Evolutionary conservation across 1,140 invertebrate genomes (phyloP).

Genomic region (Scaptomyza pallida): DNA sequence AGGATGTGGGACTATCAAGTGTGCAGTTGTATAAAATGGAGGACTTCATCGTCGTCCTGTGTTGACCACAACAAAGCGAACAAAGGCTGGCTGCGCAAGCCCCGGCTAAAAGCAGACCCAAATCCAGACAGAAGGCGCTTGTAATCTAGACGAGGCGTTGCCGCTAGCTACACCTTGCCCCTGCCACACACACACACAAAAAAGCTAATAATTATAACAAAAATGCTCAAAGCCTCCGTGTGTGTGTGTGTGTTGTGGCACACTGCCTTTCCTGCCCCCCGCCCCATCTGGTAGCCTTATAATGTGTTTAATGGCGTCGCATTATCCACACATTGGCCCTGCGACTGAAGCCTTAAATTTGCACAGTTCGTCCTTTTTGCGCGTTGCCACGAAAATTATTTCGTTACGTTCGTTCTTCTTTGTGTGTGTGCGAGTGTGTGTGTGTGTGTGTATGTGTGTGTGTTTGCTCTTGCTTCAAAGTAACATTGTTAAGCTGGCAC

Average conservation of each 20-base stretch:
- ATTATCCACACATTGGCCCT: slow-evolving; percentile 60
- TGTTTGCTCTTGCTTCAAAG: slow-evolving; percentile 52
- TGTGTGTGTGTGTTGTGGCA: neutral
- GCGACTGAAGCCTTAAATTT: slow-evolving; percentile 60
- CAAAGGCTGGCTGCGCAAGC: too few relatives aligned
- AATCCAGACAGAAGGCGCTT: neutral
- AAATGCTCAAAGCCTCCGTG: neutral
- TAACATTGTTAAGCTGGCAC: slow-evolving; percentile 46
- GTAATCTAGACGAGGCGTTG: slow-evolving; percentile 44
- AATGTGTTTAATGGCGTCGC: slow-evolving; percentile 69
- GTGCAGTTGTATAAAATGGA: slow-evolving; percentile 1
- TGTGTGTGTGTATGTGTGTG: slow-evolving; percentile 7
- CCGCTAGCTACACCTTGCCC: slow-evolving; percentile 28
- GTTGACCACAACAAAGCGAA: slow-evolving; percentile 57
- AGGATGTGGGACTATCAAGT: neutral
- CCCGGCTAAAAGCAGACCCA: slow-evolving; percentile 8
- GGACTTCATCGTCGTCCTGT: slow-evolving; percentile 1
- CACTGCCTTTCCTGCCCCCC: neutral
- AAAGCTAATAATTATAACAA: slow-evolving; percentile 64
- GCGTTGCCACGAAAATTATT: slow-evolving; percentile 48
- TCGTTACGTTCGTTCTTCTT: slow-evolving; percentile 28
- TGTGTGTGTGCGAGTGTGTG: neutral
- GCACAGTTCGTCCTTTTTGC: slow-evolving; percentile 41
- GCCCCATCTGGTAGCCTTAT: slow-evolving; percentile 6
- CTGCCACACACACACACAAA: too few relatives aligned